Percentiles rank a stretch among this genome's conserved stretches.
phyloP scores from a whole-genome alignment of 2,797 vertebrate genomes.

The Mormyrus hasselquistii region DNA sequence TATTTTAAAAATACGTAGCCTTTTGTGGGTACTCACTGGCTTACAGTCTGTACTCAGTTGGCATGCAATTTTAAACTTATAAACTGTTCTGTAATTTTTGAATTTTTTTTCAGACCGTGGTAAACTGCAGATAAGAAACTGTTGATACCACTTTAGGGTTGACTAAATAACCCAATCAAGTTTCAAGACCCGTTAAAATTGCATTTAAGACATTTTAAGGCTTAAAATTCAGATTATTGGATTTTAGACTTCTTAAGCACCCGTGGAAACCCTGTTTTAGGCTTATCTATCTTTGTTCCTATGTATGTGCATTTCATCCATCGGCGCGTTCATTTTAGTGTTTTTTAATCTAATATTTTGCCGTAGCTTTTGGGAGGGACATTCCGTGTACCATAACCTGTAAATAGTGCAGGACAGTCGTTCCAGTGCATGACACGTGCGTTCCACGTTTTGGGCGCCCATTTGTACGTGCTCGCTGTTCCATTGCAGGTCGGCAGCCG shows the following conservation, averaged over 20 bases:
- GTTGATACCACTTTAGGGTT: neutral
- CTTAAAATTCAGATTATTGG: neutral
- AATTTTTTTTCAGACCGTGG: neutral
- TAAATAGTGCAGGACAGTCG: neutral
- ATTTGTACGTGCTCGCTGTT: neutral
- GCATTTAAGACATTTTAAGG: neutral
- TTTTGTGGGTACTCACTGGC: neutral
- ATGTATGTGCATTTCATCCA: neutral
- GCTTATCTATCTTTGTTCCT: neutral
- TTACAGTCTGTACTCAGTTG: neutral
- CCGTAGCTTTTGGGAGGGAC: neutral
- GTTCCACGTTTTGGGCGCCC: neutral
- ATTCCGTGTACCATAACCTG: neutral
- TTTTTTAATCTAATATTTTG: neutral
- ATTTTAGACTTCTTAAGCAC: neutral
- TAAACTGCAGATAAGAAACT: neutral
- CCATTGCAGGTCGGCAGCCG: constrained; percentile 57
- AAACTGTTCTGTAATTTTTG: neutral
- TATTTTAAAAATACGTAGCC: neutral
- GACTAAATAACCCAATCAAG: neutral
- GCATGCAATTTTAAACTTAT: neutral
- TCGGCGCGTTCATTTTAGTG: neutral
- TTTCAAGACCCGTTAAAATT: neutral
- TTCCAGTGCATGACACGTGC: neutral
- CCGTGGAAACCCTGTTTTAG: neutral